Evolutionary conservation across 2,888 invertebrate species (phyloP).

Genomic region (Auanema freiburgensis): DNA sequence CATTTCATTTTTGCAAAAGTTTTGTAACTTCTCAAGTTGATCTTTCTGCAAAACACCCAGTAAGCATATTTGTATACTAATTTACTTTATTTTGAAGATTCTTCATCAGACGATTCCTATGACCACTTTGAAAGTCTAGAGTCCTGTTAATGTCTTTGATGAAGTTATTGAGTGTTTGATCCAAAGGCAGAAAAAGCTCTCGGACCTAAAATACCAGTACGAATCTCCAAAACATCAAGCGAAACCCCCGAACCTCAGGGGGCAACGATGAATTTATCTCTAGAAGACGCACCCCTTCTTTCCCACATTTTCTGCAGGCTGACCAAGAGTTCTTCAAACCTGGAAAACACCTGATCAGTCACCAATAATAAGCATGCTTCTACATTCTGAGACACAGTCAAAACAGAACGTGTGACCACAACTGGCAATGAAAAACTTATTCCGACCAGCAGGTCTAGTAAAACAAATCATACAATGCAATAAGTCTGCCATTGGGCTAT

Average conservation of each 20-base stretch:
- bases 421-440: neutral
- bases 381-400: neutral
- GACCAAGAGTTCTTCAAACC: neutral
- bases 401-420: neutral
- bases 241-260: too few species aligned
- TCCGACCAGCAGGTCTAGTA: neutral
- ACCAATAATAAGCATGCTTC: neutral
- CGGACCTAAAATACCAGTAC: neutral
- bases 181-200: neutral
- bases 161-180: neutral
- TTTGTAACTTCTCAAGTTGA: neutral
- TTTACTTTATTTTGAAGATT: neutral
- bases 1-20: slow-evolving; percentile 5
- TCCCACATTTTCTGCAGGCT: neutral
- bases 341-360: too few species aligned
- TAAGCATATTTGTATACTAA: neutral
- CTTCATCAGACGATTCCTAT: neutral
- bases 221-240: too few species aligned
- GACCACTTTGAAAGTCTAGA: slow-evolving; percentile 2
- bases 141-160: neutral
- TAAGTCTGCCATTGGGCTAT: too few species aligned
- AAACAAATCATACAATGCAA: slow-evolving; percentile 1
- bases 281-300: neutral
- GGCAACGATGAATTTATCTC: too few species aligned
- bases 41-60: neutral